Conservation (phyloP, 1,140 invertebrate species). For the Papilio machaon region DNA sequence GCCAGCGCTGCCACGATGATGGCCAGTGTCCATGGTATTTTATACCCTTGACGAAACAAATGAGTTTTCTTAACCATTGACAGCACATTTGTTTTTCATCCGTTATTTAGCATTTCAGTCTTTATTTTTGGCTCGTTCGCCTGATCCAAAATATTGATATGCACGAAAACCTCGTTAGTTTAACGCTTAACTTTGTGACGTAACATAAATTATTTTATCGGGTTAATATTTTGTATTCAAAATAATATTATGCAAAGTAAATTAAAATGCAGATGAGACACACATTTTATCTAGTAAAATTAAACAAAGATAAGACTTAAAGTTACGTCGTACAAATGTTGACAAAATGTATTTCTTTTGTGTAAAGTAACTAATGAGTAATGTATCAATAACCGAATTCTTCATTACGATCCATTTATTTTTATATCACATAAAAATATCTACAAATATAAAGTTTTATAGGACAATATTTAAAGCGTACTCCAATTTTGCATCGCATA, state of each 20-base stretch:
- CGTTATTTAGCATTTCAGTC: background rate
- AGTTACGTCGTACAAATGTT: background rate
- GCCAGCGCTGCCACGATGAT: conserved; percentile 56
- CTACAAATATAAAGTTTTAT: background rate
- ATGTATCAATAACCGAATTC: no score
- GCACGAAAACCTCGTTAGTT: background rate
- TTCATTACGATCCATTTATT: no score
- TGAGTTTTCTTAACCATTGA: background rate
- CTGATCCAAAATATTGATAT: background rate
- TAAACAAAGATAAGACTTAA: background rate
- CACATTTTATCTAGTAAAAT: background rate
- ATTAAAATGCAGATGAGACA: conserved; percentile 5
- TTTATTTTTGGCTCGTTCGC: conserved; percentile 12
- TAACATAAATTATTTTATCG: background rate
- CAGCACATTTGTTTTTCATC: background rate
- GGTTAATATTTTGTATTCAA: background rate
- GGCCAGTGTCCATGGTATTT: conserved; percentile 59
- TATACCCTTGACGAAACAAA: conserved; percentile 44
- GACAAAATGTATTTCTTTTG: background rate
- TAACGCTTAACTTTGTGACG: background rate
- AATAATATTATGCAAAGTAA: background rate
- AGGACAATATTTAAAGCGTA: background rate
- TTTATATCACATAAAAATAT: no score
- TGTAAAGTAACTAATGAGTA: no score
- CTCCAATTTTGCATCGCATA: conserved; percentile 15